Evolutionary conservation across 2,113 vertebrate genomes (phyloP), one percentile per base, ranked within the genome.

Genomic region (Pipra filicauda): DNA sequence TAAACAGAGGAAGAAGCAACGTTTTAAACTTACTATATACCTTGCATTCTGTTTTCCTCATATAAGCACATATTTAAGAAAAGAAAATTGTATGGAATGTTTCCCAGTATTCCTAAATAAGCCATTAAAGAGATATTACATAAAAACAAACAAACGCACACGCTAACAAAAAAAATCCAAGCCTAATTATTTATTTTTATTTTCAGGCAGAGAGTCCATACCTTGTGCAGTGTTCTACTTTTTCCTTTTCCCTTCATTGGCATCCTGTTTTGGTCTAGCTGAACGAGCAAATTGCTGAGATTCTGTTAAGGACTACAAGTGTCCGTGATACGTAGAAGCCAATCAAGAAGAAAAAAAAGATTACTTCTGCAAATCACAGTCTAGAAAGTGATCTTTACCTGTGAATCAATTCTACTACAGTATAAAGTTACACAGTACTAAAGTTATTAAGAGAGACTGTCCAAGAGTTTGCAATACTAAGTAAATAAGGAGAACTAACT

Each of bases 201-300:
- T 90, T 91, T 72, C 73, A 92, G 39, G 58, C 37, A 93, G 12
- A 43, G 19, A 65, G 58, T 48, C 93, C 97, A 95, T 98, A 98
- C 98, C 97, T 97, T 96, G 59, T 52, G 10, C 73, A 48, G 51
- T 15, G 59, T 74, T 90, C 84, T 97, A 97, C 65, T 96, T 97
- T 90, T 98, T 98, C 55, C 97, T 97, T 96, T 96, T 98, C 61
- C 96, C 96, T 93, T 99, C 98, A 1, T 90, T 97, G 54, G 91
- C 71, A 74, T 99, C 99, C 81, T 97, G 98, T 92, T 99, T 99
- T 58, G 99, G 99, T 97, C 99, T 98, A 86, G 99, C 99, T 62
- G 99, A 99, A 96, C 99, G 98, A 94, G 99, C 99, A 96, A 99
- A 99, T 93, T 99, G 99, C 99, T 99, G 97, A 55, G 46, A 59